phyloP scores from a whole-genome alignment of 2,797 vertebrate species.

The Poeciliopsis paucimaculata region DNA sequence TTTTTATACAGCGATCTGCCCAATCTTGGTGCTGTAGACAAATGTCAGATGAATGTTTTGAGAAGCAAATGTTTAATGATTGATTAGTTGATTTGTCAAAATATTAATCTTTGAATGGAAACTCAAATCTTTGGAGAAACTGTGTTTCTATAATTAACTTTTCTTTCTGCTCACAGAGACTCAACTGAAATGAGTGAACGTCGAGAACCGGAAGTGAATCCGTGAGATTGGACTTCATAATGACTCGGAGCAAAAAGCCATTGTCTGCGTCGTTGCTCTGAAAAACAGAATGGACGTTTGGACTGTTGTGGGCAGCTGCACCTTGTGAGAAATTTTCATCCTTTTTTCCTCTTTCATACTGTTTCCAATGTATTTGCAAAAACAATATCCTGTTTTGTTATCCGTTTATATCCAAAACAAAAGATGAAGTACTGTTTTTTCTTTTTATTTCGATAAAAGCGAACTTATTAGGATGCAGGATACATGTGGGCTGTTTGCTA shows the following conservation, averaged over 20 bases:
- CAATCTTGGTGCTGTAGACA: not conserved
- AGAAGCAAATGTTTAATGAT: not conserved
- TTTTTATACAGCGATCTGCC: not conserved
- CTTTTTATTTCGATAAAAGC: not conserved
- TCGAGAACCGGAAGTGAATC: not conserved
- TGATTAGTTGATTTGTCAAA: not conserved
- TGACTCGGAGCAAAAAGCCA: not conserved
- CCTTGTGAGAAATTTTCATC: not conserved
- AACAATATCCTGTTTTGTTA: not conserved
- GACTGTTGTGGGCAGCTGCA: not conserved
- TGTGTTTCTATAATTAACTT: not conserved
- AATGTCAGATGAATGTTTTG: too few relatives aligned
- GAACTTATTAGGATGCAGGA: not conserved
- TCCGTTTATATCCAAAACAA: not conserved
- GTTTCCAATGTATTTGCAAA: not conserved
- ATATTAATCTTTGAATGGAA: not conserved
- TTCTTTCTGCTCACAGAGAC: not conserved
- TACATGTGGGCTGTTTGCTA: not conserved
- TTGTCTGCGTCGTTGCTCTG: not conserved
- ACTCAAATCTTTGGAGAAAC: not conserved
- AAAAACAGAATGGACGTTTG: not conserved
- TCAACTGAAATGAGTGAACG: not conserved
- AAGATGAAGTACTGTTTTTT: not conserved
- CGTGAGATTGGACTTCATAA: not conserved
- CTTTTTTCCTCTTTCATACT: not conserved